These are phyloP conservation scores for Benthosema pterotum DNA, from an alignment of 2,797 vertebrate species.

Conservation along the genomic window DNA sequence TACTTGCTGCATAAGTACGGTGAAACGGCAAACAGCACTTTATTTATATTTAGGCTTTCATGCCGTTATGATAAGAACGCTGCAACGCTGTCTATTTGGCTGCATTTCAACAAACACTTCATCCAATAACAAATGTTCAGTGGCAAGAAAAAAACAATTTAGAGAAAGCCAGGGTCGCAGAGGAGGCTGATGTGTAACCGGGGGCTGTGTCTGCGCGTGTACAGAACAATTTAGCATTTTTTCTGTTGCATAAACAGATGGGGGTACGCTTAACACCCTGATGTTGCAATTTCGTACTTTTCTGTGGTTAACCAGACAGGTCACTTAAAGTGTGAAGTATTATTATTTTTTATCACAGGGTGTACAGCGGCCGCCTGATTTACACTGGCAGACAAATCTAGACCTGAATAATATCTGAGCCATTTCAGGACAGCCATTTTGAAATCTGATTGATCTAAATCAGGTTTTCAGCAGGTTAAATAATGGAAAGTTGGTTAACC, in stretches of 20 bases:
- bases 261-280: not conserved
- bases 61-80: too few relatives aligned
- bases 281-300: not conserved
- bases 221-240: not conserved
- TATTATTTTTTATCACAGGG: not conserved
- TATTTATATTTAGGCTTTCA: too few relatives aligned
- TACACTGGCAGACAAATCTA: too few relatives aligned
- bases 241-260: not conserved
- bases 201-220: not conserved
- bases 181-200: not conserved
- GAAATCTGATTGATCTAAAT: too few relatives aligned
- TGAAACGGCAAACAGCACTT: too few relatives aligned
- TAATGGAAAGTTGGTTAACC: too few relatives aligned
- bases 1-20: too few relatives aligned
- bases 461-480: too few relatives aligned
- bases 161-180: not conserved
- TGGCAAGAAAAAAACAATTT: not conserved
- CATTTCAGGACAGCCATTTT: too few relatives aligned
- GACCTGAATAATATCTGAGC: too few relatives aligned
- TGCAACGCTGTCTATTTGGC: not conserved
- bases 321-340: constrained; percentile 1
- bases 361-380: not conserved
- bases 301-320: not conserved
- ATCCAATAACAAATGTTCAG: not conserved
- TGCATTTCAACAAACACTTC: constrained; percentile 1